Evolutionary conservation across 2,797 vertebrate genomes (phyloP).

Genomic region (Clarias platycephalus): DNA sequence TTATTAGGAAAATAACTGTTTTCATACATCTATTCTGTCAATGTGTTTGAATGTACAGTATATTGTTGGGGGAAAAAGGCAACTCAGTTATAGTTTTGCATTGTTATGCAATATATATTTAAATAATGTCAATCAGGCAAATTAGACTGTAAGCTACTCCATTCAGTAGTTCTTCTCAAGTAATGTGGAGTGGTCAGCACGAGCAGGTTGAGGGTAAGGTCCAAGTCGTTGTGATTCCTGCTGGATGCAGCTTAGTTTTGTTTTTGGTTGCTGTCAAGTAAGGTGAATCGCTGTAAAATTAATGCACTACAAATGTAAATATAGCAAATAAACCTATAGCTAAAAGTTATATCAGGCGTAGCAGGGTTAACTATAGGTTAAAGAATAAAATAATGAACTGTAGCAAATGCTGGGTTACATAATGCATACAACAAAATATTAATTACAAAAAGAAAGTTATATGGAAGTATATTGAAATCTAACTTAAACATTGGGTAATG

Average conservation of each 20-base stretch:
- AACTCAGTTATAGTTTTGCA: neutral
- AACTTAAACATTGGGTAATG: neutral
- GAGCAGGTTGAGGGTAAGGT: constrained; percentile 82
- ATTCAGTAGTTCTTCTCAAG: neutral
- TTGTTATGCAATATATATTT: neutral
- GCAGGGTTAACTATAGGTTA: neutral
- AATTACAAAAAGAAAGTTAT: neutral
- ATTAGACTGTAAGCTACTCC: neutral
- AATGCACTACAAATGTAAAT: neutral
- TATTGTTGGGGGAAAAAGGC: neutral
- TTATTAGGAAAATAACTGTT: neutral
- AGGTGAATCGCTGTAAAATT: neutral
- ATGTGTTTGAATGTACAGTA: neutral
- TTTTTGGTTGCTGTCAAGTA: neutral
- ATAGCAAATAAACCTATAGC: neutral
- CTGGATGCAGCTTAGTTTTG: neutral
- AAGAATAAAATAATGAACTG: neutral
- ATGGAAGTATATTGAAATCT: neutral
- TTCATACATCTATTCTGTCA: neutral
- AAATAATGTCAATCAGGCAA: neutral
- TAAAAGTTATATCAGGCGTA: neutral
- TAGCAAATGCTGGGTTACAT: neutral
- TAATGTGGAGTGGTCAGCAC: constrained; percentile 51
- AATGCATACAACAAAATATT: neutral
- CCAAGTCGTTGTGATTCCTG: constrained; percentile 79